Conservation (phyloP, 2,888 invertebrate species). For the Spilarctia lutea region DNA sequence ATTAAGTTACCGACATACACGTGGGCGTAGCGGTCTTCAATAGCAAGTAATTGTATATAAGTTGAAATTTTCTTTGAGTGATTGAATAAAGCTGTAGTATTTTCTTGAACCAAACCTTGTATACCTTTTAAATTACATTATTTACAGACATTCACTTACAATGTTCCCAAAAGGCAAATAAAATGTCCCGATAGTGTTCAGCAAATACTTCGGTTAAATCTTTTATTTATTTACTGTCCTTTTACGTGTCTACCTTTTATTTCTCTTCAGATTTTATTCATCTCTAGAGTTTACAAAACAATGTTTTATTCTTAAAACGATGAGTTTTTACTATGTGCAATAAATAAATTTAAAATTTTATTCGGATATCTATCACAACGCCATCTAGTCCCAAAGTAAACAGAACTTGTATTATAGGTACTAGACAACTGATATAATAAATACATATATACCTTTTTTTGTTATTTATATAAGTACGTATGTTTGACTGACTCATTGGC, state of each 20-base stretch:
- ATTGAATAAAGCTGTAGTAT: neutral
- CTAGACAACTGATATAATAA: no score
- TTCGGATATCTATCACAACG: no score
- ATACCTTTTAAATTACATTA: conserved; percentile 1
- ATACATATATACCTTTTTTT: no score
- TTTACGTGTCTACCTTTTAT: neutral
- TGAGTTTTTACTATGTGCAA: no score
- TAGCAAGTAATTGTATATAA: neutral
- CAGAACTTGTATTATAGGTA: no score
- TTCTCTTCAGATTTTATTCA: neutral
- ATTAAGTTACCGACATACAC: no score
- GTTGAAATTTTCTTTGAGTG: neutral
- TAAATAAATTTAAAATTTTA: no score
- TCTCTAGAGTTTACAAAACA: no score
- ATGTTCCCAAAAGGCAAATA: conserved; percentile 6
- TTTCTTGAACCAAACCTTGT: neutral
- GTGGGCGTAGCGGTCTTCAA: neutral
- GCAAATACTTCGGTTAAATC: conserved; percentile 6
- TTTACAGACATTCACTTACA: conserved; percentile 1
- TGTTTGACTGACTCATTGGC: no score
- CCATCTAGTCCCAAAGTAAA: no score
- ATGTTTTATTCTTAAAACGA: no score
- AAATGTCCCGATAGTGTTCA: conserved; percentile 1
- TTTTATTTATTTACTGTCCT: conserved; percentile 9
- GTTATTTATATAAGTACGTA: no score